Evolutionary conservation across 2,113 vertebrate species (phyloP), one percentile per base, ranked within the genome.

Genomic region (Corythornis madagascariensis): DNA sequence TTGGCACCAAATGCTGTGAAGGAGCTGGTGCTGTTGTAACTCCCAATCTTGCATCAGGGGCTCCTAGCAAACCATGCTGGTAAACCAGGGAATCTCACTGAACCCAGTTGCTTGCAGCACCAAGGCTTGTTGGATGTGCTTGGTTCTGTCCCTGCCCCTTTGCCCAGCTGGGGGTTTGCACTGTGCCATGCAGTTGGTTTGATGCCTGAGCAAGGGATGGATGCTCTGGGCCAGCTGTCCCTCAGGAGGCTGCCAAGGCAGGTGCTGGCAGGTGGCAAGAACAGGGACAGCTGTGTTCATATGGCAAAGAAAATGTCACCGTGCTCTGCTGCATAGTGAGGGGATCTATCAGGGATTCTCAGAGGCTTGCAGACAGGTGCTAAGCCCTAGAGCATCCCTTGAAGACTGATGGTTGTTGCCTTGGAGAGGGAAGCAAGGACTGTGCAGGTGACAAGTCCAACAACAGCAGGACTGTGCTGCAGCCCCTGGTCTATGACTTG

Each of bases 241-340:
- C 50, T 9, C 11, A 13, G 0, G 12, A 40, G 42, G 50, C 56
- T 70, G 80, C n/a, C 10, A 55, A 1, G 3, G 48, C 17, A 16
- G 24, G 19, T 4, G 16, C 61, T 74, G 85, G 35, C 50, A 19
- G 74, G 56, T 70, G 67, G 24, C n/a, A 47, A 33, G 26, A 56
- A 67, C 3, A 0, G 63, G 0, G 6, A 16, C 69, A 40, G 67
- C 60, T 69, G 55, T 52, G 24, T 38, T 73, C 13, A n/a, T 26
- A 2, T 35, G 12, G 56, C 67, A 63, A 57, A 52, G 85, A 57
- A 40, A 73, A 74, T 8, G 21, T 7, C 55, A 7, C 31, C 5
- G 0, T 16, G 1, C 7, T 18, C 26, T 43, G 16, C 61, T 1
- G 19, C 6, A 55, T 66, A 35, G 57, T 1, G 9, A 59, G 45